Evolutionary conservation across 2,888 invertebrate species (phyloP), one percentile per base, ranked within the genome.

Genomic region (Athripsodes cinereus): DNA sequence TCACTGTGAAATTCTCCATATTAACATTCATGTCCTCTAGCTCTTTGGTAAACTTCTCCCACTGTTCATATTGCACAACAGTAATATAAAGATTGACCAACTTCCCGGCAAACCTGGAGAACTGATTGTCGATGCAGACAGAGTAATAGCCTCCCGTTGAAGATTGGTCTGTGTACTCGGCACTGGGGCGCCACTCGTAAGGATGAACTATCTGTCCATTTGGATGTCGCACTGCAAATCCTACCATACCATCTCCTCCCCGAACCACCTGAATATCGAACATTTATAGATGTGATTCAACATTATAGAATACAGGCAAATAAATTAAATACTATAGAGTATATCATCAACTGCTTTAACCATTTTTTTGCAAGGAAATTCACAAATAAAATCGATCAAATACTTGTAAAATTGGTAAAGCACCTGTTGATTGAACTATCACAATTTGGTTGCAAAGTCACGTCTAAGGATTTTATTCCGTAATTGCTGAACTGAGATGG

Each of bases 241-340:
- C 95, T 60, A 94, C 93, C 86, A 92, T 93, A 10, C 93, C 92
- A 76, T 96, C 95, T 19, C 95, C 95, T 5, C 96, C 96, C 70
- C 92, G 82, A 65, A 96, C 79, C 20, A 95, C 94, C 93, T 94
- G 68, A n/a, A n/a, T n/a, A n/a, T n/a, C n/a, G n/a, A n/a, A n/a
- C n/a, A n/a, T n/a, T n/a, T n/a, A n/a, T n/a, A n/a, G n/a, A n/a
- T n/a, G n/a, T n/a, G n/a, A n/a, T n/a, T n/a, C n/a, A n/a, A n/a
- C n/a, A n/a, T n/a, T n/a, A n/a, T n/a, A n/a, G n/a, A n/a, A n/a
- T n/a, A n/a, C n/a, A n/a, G n/a, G n/a, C n/a, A n/a, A n/a, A n/a
- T n/a, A n/a, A n/a, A n/a, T n/a, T n/a, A n/a, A n/a, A n/a, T n/a
- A n/a, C n/a, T n/a, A n/a, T n/a, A n/a, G n/a, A n/a, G n/a, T n/a